These are phyloP conservation scores for Isotomurus palustris DNA, from an alignment of 2,888 invertebrate genomes.

Conservation along the genomic window DNA sequence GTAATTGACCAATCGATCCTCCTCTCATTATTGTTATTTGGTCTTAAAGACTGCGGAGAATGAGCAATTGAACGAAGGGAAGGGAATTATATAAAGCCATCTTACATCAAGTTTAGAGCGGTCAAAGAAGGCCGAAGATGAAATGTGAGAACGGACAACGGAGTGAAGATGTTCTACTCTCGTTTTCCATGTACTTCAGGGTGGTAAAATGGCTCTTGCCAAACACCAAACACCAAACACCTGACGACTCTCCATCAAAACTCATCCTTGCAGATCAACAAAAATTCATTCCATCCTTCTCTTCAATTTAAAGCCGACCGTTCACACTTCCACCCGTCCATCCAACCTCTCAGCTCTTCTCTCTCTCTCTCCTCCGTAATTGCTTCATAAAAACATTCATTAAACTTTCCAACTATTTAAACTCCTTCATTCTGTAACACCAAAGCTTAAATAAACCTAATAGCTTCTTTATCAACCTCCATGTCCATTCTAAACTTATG, in stretches of 20 bases:
- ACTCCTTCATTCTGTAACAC: too few relatives aligned
- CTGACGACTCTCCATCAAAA: not conserved
- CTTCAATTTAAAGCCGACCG: conserved; percentile 2
- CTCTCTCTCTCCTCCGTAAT: conserved; percentile 4
- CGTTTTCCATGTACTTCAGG: conserved; percentile 27
- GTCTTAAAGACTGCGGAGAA: too few relatives aligned
- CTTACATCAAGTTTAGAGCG: not conserved
- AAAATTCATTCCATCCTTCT: not conserved
- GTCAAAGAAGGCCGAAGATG: not conserved
- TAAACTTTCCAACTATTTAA: too few relatives aligned
- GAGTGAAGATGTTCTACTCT: not conserved
- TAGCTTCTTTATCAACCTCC: too few relatives aligned
- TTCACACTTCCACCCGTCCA: not conserved
- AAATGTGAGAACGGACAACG: conserved; percentile 1
- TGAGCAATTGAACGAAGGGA: conserved; percentile 9
- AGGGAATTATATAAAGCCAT: conserved; percentile 5
- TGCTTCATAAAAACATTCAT: too few relatives aligned
- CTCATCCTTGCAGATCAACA: conserved; percentile 6
- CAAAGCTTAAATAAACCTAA: too few relatives aligned
- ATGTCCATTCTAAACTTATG: too few relatives aligned
- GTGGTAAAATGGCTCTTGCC: conserved; percentile 36
- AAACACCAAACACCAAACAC: too few relatives aligned
- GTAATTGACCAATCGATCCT: too few relatives aligned
- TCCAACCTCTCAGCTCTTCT: too few relatives aligned
- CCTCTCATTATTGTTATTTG: too few relatives aligned